Evolutionary conservation across 2,113 vertebrate genomes (phyloP), one percentile per base, ranked within the genome.

Genomic region (Gymnobelideus leadbeateri): DNA sequence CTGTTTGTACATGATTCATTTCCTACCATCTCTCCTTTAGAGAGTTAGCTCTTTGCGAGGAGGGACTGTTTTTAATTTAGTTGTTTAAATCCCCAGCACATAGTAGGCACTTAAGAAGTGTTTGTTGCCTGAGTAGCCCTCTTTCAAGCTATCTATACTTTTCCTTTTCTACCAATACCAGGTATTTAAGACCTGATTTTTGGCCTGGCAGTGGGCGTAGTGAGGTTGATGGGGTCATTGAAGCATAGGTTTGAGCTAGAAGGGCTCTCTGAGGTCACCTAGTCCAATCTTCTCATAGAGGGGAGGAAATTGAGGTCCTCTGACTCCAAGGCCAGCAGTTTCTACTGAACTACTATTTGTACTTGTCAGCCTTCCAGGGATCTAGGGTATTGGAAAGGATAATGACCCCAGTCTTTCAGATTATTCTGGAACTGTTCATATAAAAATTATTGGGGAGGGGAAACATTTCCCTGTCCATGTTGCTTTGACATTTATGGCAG

Each of bases 351-450:
- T 37, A 77, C 68, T n/a, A 77, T 77, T 77, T 77, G 14, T 77
- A 77, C n/a, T 43, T 84, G 68, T 84, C 68, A 84, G 2, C 2
- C 37, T 84, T 84, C 68, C 68, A 84, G n/a, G 37, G n/a, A 84
- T 84, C 68, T 43, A 43, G 19, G n/a, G 68, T 84, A 84, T 84
- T 84, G 68, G 68, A 84, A 84, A 43, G 37, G 68, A 84, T 84
- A 93, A 89, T 89, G 93, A 93, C 9, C 43, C 26, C 7, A 50
- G 3, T 55, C 10, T 93, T 84, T 31, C 23, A 54, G 21, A 92
- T 93, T 89, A 94, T 55, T 89, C 9, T 90, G 91, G 68, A 95
- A 92, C 89, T 89, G 0, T 91, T 89, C 93, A n/a, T 51, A 89
- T 92, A 92, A 91, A 90, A 8, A 25, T 47, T 91, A 77, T 77